phyloP scores from a whole-genome alignment of 1,140 invertebrate species.

The Cotesia typhae region DNA sequence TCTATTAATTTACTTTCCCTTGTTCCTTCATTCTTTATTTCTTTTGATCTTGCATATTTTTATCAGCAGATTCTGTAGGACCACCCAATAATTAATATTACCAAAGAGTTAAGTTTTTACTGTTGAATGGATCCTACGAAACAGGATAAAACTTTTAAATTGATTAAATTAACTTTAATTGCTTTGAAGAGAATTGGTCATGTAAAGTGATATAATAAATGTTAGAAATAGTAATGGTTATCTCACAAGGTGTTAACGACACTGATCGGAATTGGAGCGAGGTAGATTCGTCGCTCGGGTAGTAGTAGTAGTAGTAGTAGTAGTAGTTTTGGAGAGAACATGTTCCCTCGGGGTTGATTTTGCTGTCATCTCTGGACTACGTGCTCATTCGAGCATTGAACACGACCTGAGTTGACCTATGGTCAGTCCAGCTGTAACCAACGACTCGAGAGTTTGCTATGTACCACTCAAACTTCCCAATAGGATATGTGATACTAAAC shows the following conservation, averaged over 20 bases:
- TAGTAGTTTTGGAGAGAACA: neutral
- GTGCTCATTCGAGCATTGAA: constrained; percentile 12
- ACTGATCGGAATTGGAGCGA: constrained; percentile 40
- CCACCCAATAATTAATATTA: neutral
- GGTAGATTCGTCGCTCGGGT: constrained; percentile 19
- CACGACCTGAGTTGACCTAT: constrained; percentile 28
- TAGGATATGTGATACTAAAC: neutral
- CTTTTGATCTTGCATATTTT: constrained; percentile 1
- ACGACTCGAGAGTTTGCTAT: neutral
- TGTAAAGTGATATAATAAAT: neutral
- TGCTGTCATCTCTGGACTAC: constrained; percentile 1
- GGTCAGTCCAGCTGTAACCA: constrained; percentile 10
- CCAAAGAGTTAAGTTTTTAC: too few species aligned
- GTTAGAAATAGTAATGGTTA: constrained; percentile 13
- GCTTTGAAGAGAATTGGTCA: too few species aligned
- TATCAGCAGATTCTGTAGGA: neutral
- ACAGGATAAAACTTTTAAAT: too few species aligned
- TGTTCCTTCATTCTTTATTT: neutral
- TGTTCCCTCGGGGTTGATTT: neutral
- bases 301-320: neutral
- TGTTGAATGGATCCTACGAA: too few species aligned
- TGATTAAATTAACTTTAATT: too few species aligned
- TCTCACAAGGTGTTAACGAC: constrained; percentile 35
- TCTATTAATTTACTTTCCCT: neutral
- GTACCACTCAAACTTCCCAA: neutral